Base-by-base conservation (phyloP, 2,888 invertebrate genomes). In the Megastigmus dorsalis region DNA sequence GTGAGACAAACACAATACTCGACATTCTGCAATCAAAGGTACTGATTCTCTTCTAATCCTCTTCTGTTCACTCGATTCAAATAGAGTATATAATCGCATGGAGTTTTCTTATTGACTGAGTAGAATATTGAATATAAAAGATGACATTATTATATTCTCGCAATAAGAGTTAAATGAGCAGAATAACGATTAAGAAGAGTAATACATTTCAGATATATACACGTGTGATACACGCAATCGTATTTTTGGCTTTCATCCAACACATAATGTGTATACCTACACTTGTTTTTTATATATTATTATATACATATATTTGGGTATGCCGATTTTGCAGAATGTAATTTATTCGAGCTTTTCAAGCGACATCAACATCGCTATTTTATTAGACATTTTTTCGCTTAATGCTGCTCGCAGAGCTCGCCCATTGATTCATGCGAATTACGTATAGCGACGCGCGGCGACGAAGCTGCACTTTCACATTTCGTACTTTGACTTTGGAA, bases 301-400 rank as follows among this genome's bases (percentile, higher is more conserved):
- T 76, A 20, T 52, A 38, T 50, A 63, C 23, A 20, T 48, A 48
- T 45, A 59, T 13, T 75, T 77, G 77, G 74, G 59, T 74, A 79
- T 77, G 79, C 81, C 81, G 79, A 83, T 81, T 80, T 82, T 84
- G 85, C 86, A 85, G 84, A 85, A 85, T 85, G 85, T 83, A 77
- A 83, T 55, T 62, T 73, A 81, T 81, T 81, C 81, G 79, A 85
- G 84, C 82, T 84, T 76, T 45, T 84, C 80, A 81, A 82, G 81
- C 82, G 82, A 84, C 81, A 81, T 82, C 82, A 78, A 82, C 79
- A 82, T 82, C 73, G 81, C 82, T 84, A 83, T 84, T 82, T 82
- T 80, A 82, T 79, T 79, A 81, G 79, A 80, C 13, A 41, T 69
- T 60, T 60, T 79, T 72, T 79, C 79, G 84, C 84, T 85, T 84